Evolutionary conservation across 2,797 vertebrate species (phyloP), one percentile per base, ranked within the genome.

Genomic region (Takifugu ocellatus): DNA sequence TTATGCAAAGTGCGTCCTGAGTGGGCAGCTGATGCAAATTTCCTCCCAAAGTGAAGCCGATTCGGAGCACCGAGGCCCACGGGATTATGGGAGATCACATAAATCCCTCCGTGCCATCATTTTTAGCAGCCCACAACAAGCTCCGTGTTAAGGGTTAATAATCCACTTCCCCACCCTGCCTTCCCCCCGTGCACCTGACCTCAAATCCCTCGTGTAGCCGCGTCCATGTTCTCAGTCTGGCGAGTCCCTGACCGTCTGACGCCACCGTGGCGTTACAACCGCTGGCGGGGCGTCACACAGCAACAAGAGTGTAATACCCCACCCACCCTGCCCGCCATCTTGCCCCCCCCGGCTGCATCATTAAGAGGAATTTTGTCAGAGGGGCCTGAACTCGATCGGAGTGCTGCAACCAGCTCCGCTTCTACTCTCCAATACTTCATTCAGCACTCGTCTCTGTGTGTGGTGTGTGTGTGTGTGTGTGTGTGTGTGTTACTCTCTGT

Each of bases 111-210:
- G 16, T 29, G 27, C 72, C 61, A 78, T 78, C 68, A 85, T 89
- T 86, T 21, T 88, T 78, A 79, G 77, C 74, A 82, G 85, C 80
- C 84, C 85, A 81, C 82, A 89, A 87, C 84, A 87, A 86, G 75
- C 76, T 74, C 77, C 55, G 60, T 86, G 84, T 88, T 82, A 89
- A 83, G 85, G 85, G 89, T 91, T 90, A 91, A 91, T 88, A 88
- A 90, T 89, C 81, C 83, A 61, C 72, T 77, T 81, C 81, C 63
- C 75, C 80, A 81, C 84, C 81, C 79, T 70, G 73, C 74, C 66
- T 74, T 78, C 59, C 27, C 63, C 59, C 71, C 47, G 66, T 49
- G 63, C 71, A 68, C 78, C 70, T 74, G 39, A 62, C 56, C 59
- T 69, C 72, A 87, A 87, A 85, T 86, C 84, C 81, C 68, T 27